Conservation (phyloP, 2,888 invertebrate species). For the Ormia ochracea region DNA sequence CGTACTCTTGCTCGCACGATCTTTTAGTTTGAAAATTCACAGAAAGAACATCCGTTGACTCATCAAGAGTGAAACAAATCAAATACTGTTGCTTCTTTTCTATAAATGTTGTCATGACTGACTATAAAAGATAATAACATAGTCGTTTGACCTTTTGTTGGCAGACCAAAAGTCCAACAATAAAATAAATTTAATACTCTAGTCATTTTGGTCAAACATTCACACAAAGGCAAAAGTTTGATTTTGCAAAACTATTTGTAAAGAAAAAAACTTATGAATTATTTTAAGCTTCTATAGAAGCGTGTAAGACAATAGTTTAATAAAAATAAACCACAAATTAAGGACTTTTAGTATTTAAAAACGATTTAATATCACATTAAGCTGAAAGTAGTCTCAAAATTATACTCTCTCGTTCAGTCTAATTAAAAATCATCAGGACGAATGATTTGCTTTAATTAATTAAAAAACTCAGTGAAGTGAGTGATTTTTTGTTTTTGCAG, state of each 20-base stretch:
- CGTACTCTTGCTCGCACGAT: too few species aligned
- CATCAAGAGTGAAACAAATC: not conserved
- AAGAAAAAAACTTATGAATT: not conserved
- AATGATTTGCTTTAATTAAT: too few species aligned
- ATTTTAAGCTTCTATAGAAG: slow-evolving; percentile 20
- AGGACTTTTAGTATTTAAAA: not conserved
- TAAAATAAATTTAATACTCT: slow-evolving; percentile 21
- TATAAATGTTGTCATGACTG: too few species aligned
- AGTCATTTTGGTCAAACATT: slow-evolving; percentile 38
- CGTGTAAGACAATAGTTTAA: not conserved
- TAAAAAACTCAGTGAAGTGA: too few species aligned
- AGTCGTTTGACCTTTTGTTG: slow-evolving; percentile 50
- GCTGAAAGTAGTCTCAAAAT: too few species aligned
- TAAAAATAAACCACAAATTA: not conserved
- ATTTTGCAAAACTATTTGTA: not conserved
- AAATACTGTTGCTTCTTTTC: too few species aligned
- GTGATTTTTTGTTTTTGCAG: too few species aligned
- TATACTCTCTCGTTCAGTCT: too few species aligned
- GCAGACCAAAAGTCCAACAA: not conserved
- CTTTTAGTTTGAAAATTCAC: too few species aligned
- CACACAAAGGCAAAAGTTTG: slow-evolving; percentile 23
- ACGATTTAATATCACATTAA: too few species aligned
- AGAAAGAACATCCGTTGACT: slow-evolving; percentile 3
- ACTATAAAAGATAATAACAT: too few species aligned
- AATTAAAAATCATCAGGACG: too few species aligned